Evolutionary conservation across 30 jellyfish, hydroid and myxozoan species (phyloP), one percentile per base, ranked within the genome.

Genomic region (Catostylus mosaicus): DNA sequence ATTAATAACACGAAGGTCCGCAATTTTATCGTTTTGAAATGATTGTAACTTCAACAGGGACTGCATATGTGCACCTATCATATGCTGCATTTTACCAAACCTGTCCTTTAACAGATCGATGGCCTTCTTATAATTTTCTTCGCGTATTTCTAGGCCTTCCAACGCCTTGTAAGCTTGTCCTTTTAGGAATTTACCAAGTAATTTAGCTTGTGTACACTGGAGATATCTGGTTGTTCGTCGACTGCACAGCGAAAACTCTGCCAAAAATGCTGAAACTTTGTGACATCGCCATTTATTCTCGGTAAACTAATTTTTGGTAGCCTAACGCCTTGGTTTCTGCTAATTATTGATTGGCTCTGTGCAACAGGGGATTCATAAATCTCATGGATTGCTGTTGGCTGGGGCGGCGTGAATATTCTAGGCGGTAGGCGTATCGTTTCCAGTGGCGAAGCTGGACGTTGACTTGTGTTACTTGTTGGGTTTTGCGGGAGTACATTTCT

Each of bases 121-220:
- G n/a, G 86, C 86, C 31, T 40, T 48, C 18, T 29, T 33, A 38
- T 74, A 74, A 29, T 74, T 74, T 47, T 47, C 52, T 30, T 34
- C 70, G 34, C 46, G 34, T 19, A 70, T 70, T 34, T 70, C 65
- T 3, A 70, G 38, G 23, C 82, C 82, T 31, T 70, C 82, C 70
- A 70, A 38, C 12, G 82, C 82, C 67, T 70, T 70, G 24, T 31
- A 70, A n/a, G 86, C 76, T 27, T 73, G 77, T 46, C 86, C 86
- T 73, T 73, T 79, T 50, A 73, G 75, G 35, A 73, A 43, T n/a
- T 22, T 11, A 73, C 29, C 51, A 73, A 35, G 30, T 73, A 73
- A 46, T 31, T 50, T 16, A 73, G 56, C 32, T 73, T 73, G 86
- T 46, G 77, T 8, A 73, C 51, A 16, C 4, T 23, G 3, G 84